phyloP scores from a whole-genome alignment of 2,797 vertebrate genomes.

The Smutsia gigantea region DNA sequence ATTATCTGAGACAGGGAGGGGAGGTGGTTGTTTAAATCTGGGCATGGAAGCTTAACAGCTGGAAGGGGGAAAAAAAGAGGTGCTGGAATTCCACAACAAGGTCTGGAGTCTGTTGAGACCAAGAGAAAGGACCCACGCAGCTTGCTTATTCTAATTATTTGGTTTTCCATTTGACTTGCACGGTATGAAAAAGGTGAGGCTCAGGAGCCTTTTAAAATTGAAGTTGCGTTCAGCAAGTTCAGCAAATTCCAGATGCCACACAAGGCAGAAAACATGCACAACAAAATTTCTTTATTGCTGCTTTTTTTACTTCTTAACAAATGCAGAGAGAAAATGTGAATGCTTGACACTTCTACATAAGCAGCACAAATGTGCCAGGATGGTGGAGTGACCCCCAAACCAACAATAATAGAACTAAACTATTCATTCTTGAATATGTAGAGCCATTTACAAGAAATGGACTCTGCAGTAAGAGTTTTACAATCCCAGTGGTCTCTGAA shows the following conservation, averaged over 20 bases:
- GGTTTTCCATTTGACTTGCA: slow-evolving; percentile 62
- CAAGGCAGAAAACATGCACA: slow-evolving; percentile 60
- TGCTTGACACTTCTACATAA: not conserved
- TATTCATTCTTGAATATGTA: slow-evolving; percentile 50
- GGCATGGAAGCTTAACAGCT: slow-evolving; percentile 37
- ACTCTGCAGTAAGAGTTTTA: slow-evolving; percentile 61
- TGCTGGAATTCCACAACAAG: slow-evolving; percentile 36
- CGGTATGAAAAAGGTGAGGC: slow-evolving; percentile 51
- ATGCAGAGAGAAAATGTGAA: slow-evolving; percentile 54
- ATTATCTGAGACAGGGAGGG: not conserved
- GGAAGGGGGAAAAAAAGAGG: not conserved
- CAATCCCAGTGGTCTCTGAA: slow-evolving; percentile 60
- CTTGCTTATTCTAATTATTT: slow-evolving; percentile 47
- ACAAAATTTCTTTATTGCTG: slow-evolving; percentile 53
- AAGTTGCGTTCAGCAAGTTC: slow-evolving; percentile 60
- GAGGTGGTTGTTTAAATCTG: slow-evolving; percentile 52
- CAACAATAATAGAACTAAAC: slow-evolving; percentile 14
- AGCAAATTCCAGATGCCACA: slow-evolving; percentile 72
- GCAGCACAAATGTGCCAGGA: not conserved
- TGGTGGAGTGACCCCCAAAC: not conserved
- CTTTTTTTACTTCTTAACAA: slow-evolving; percentile 43
- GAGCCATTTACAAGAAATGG: slow-evolving; percentile 67
- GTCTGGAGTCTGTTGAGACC: slow-evolving; percentile 15
- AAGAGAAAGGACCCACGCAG: not conserved
- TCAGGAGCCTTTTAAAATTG: slow-evolving; percentile 66